Base-by-base conservation (phyloP, 92 coral and sea anemone genomes). In the Heliopora coerulea region DNA sequence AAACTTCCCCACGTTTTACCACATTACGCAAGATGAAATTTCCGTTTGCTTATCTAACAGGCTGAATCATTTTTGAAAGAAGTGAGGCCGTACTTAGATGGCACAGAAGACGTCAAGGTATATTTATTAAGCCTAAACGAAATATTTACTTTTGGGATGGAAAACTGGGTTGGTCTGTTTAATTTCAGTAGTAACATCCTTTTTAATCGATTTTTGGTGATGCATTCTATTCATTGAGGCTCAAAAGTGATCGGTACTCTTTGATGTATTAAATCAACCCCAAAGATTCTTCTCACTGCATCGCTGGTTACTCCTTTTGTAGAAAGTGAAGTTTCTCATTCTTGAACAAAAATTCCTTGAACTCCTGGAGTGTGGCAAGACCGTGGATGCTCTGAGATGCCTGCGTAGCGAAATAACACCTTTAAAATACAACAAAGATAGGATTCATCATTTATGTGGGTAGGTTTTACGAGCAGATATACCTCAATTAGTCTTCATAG, bases 311-410 rank as follows among this genome's bases (percentile, higher is more conserved):
- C n/a, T n/a, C 20, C 46, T 57, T 75, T 79, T 46, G 20, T 73
- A 93, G 98, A 93, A 93, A 90, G 91, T 93, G 91, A 89, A 88
- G 76, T 90, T 93, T 82, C 88, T 91, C 59, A 82, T 93, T 59
- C 73, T 93, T 87, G 98, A 93, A 73, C 98, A 93, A 83, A 93
- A 93, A 79, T 93, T 85, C 72, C 83, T 93, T 49, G 98, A 93
- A 82, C 80, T 87, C 62, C 61, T 93, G 17, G 98, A 93, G 68
- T 96, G 91, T 17, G 91, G 89, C 39, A 80, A 88, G 54, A 88
- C 95, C 17, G 77, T 93, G 62, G 98, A 93, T 24, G 98, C 98
- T 27, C 76, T 93, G 39, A 88, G 89, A 58, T 93, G 98, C 79
- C 75, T 93, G 39, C 87, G 98, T 66, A 93, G 88, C 52, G 98